phyloP scores from a whole-genome alignment of 2,888 invertebrate genomes.

The Psylliodes chrysocephalus region DNA sequence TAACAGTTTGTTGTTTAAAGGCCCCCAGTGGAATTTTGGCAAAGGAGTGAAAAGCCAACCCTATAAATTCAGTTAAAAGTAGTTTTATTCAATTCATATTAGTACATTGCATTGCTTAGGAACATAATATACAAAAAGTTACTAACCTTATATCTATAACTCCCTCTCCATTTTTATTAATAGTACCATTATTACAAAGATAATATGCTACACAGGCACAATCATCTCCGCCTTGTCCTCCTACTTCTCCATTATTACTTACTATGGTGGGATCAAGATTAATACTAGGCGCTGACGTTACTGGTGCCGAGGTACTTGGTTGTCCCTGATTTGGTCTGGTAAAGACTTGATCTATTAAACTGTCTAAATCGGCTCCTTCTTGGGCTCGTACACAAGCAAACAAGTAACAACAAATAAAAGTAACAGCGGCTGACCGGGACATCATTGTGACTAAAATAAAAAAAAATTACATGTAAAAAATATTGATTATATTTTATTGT shows the following conservation, averaged over 20 bases:
- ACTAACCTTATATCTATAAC: constrained; percentile 79
- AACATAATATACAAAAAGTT: too few relatives aligned
- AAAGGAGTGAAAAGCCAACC: too few relatives aligned
- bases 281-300: constrained; percentile 24
- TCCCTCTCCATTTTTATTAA: constrained; percentile 78
- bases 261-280: constrained; percentile 46
- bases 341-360: constrained; percentile 35
- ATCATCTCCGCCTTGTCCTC: constrained; percentile 42
- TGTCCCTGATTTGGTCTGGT: neutral
- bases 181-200: constrained; percentile 74
- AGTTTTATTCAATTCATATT: too few relatives aligned
- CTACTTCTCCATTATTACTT: too few relatives aligned
- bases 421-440: neutral
- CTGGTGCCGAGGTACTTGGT: neutral
- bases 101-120: too few relatives aligned
- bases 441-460: constrained; percentile 13
- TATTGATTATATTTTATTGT: too few relatives aligned
- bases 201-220: constrained; percentile 85
- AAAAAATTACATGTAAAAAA: neutral
- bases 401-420: neutral
- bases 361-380: constrained; percentile 22
- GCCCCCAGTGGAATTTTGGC: too few relatives aligned
- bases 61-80: too few relatives aligned
- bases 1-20: too few relatives aligned
- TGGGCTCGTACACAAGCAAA: neutral